Evolutionary conservation across 2,888 invertebrate genomes (phyloP).

Genomic region (Dorcus hopei): DNA sequence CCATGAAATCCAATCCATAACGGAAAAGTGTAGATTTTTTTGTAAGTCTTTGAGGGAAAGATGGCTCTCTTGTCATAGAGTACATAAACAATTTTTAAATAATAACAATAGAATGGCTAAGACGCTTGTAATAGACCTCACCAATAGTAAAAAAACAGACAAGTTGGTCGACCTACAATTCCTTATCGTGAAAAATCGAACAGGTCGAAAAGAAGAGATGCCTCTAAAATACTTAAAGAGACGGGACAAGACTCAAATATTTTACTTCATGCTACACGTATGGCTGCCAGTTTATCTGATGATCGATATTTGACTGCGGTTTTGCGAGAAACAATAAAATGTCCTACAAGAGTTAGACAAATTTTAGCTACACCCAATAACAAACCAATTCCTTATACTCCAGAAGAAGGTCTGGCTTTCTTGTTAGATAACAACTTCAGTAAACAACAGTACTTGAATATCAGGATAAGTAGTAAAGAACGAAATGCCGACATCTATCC

Average conservation of each 20-base stretch:
- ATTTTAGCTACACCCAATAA: too few relatives aligned
- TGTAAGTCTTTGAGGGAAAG: neutral
- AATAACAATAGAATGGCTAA: neutral
- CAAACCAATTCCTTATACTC: too few relatives aligned
- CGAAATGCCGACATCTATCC: neutral
- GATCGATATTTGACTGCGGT: too few relatives aligned
- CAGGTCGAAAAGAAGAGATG: too few relatives aligned
- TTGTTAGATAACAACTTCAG: too few relatives aligned
- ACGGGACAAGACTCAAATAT: too few relatives aligned
- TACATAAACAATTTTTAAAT: neutral
- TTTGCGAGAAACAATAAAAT: neutral
- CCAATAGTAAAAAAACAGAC: neutral
- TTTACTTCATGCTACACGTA: too few relatives aligned
- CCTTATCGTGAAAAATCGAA: neutral
- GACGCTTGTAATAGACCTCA: neutral
- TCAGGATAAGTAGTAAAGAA: neutral
- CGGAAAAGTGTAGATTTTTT: neutral
- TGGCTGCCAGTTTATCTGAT: too few relatives aligned
- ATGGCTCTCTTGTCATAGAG: neutral
- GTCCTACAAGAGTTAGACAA: too few relatives aligned
- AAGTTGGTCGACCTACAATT: neutral
- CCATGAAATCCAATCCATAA: neutral
- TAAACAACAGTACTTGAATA: neutral
- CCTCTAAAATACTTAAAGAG: too few relatives aligned
- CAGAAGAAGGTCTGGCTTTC: too few relatives aligned